Percentiles rank a stretch among this genome's conserved stretches.
Evolutionary conservation across 2,797 vertebrate species (phyloP).

Genomic region (Heterohyrax brucei): DNA sequence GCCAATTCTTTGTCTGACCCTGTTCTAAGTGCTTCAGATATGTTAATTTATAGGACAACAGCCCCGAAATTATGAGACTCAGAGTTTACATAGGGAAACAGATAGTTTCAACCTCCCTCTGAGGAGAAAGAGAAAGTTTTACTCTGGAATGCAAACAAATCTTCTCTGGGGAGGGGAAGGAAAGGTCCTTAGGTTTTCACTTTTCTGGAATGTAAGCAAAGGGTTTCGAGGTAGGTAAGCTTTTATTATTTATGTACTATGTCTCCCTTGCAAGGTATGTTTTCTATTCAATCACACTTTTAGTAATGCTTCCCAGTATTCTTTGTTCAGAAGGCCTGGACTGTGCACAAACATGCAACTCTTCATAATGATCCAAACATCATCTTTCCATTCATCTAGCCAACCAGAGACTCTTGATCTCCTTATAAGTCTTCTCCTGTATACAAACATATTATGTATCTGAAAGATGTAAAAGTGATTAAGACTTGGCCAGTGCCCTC

Average conservation of each 20-base stretch:
- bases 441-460: neutral
- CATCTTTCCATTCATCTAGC: neutral
- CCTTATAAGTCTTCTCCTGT: neutral
- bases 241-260: neutral
- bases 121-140: constrained; percentile 2
- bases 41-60: neutral
- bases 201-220: neutral
- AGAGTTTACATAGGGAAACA: neutral
- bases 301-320: neutral
- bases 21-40: too few species aligned
- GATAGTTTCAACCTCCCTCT: neutral
- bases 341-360: neutral
- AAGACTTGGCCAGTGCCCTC: neutral
- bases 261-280: neutral
- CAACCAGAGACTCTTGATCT: neutral
- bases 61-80: neutral
- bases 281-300: constrained; percentile 7
- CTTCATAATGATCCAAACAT: neutral
- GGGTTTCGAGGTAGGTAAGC: neutral
- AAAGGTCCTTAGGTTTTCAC: neutral
- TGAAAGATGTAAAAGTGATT: neutral
- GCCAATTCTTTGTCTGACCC: too few species aligned
- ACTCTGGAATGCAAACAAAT: neutral
- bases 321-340: neutral
- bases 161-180: neutral